A percentile compares a stretch with the other conserved stretches of the same genome.
These are phyloP conservation scores for Hippoglossus stenolepis DNA, from an alignment of 2,113 vertebrate species.

Conservation along the genomic window DNA sequence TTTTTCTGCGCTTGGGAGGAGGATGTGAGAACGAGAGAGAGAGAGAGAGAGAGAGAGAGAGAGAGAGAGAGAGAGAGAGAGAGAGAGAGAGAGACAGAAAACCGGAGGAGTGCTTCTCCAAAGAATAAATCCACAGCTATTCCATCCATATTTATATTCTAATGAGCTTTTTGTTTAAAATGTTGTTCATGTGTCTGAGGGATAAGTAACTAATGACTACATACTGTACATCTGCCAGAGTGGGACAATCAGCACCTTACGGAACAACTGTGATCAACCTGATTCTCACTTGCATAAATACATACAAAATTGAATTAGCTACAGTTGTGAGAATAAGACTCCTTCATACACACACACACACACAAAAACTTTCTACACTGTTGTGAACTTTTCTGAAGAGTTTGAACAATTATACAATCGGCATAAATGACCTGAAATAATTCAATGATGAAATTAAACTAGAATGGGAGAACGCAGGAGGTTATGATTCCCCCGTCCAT, in stretches of 20 bases:
- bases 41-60: not conserved
- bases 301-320: slow-evolving; percentile 54
- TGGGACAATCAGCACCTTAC: slow-evolving; percentile 7
- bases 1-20: slow-evolving; percentile 60
- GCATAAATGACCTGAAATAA: no score
- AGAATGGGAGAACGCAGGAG: no score
- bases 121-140: slow-evolving; percentile 47
- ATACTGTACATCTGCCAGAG: not conserved
- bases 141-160: slow-evolving; percentile 68
- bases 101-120: not conserved
- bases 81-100: not conserved
- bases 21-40: slow-evolving; percentile 16
- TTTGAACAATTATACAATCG: no score
- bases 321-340: not conserved
- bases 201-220: slow-evolving; percentile 29
- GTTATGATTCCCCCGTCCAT: no score
- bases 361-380: no score
- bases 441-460: no score
- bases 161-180: slow-evolving; percentile 63
- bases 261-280: slow-evolving; percentile 37
- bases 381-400: no score
- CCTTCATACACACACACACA: not conserved
- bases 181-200: slow-evolving; percentile 10
- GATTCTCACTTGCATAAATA: slow-evolving; percentile 46
- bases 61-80: not conserved